Evolutionary conservation across 2,113 vertebrate species (phyloP).

Genomic region (Mirza zaza): DNA sequence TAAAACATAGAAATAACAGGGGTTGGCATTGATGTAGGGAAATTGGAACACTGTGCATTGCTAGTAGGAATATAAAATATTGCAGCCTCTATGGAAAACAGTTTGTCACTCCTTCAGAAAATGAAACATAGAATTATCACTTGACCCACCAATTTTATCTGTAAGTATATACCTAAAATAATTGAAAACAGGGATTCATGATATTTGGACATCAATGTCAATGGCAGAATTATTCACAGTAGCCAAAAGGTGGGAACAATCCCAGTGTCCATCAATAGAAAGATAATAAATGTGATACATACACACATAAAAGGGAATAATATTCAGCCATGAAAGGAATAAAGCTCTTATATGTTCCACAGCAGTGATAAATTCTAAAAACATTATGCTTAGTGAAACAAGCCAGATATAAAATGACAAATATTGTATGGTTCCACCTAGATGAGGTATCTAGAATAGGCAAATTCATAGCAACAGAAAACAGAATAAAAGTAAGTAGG

Average conservation of each 20-base stretch:
- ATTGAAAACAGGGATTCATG: background rate
- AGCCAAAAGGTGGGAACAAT: background rate
- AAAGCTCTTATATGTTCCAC: background rate
- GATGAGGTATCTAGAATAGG: background rate
- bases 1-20: background rate
- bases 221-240: background rate
- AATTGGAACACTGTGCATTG: background rate
- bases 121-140: background rate
- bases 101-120: background rate
- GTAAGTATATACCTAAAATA: background rate
- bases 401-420: background rate
- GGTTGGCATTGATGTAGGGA: background rate
- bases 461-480: background rate
- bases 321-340: background rate
- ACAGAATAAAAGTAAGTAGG: background rate
- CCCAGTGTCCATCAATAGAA: background rate
- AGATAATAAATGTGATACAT: background rate
- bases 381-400: background rate
- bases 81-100: background rate
- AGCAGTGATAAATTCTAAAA: background rate
- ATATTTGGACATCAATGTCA: background rate
- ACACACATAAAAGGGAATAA: background rate
- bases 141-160: background rate
- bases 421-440: background rate
- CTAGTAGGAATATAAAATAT: background rate